These are phyloP conservation scores for Cerastoderma edule DNA, from an alignment of 2,888 invertebrate species.

Conservation along the genomic window DNA sequence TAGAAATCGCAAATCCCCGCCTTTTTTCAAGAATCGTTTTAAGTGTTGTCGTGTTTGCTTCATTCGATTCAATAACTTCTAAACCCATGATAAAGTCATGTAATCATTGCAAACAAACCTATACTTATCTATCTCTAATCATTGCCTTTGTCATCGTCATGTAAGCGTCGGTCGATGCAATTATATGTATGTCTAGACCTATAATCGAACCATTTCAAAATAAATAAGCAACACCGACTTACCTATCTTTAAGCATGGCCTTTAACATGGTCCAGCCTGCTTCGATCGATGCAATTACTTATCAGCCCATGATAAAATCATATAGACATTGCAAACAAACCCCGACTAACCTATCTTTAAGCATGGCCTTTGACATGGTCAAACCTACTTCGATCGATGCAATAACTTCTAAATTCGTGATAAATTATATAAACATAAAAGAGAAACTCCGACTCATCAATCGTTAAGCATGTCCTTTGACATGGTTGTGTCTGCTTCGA, in stretches of 20 bases:
- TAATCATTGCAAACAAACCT: too few relatives aligned
- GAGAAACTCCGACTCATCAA: not conserved
- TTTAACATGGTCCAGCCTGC: too few relatives aligned
- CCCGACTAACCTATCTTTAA: slow-evolving; percentile 30
- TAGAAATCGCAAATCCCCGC: too few relatives aligned
- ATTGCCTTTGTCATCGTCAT: not conserved
- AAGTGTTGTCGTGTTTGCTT: too few relatives aligned
- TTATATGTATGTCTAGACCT: not conserved
- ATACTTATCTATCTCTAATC: not conserved
- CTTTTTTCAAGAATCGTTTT: too few relatives aligned
- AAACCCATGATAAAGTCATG: too few relatives aligned
- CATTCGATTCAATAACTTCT: too few relatives aligned
- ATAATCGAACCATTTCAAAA: not conserved
- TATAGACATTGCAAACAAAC: not conserved
- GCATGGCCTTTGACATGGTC: slow-evolving; percentile 11
- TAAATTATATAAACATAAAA: not conserved
- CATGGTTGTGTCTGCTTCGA: too few relatives aligned
- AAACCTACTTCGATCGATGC: slow-evolving; percentile 6
- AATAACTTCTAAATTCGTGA: not conserved
- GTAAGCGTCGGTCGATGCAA: not conserved
- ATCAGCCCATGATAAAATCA: slow-evolving; percentile 9
- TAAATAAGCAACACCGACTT: too few relatives aligned
- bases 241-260: too few relatives aligned
- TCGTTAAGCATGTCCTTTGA: too few relatives aligned
- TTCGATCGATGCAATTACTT: too few relatives aligned